Evolutionary conservation across 2,797 vertebrate genomes (phyloP).

Genomic region (Pipistrellus nathusii): DNA sequence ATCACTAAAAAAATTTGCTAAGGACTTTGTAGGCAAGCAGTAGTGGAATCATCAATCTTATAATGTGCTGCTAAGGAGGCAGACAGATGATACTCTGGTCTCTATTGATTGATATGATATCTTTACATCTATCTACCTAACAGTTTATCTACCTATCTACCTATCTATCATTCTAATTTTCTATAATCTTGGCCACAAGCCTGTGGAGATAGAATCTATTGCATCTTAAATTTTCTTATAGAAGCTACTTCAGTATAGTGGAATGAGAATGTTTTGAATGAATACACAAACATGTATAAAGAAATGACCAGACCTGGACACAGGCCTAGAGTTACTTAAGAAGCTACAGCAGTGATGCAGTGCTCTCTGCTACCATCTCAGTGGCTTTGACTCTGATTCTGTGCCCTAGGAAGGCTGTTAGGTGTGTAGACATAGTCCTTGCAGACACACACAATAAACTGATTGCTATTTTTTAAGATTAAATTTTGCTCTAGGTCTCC

Average conservation of each 20-base stretch:
- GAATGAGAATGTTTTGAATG: background rate
- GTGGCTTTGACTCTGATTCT: background rate
- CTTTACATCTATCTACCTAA: background rate
- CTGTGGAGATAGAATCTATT: background rate
- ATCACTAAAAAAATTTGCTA: background rate
- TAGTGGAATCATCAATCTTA: background rate
- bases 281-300: background rate
- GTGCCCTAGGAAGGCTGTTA: background rate
- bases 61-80: background rate
- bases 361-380: background rate
- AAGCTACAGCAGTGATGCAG: background rate
- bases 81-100: background rate
- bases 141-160: background rate
- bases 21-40: background rate
- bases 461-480: background rate
- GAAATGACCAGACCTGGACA: background rate
- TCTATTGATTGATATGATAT: background rate
- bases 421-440: background rate
- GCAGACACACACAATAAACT: background rate
- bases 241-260: background rate
- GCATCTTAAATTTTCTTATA: background rate
- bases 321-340: background rate
- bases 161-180: background rate
- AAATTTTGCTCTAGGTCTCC: background rate
- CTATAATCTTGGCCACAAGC: background rate